These are phyloP conservation scores for Helogale parvula DNA, from an alignment of 2,113 vertebrate species.

Conservation along the genomic window DNA sequence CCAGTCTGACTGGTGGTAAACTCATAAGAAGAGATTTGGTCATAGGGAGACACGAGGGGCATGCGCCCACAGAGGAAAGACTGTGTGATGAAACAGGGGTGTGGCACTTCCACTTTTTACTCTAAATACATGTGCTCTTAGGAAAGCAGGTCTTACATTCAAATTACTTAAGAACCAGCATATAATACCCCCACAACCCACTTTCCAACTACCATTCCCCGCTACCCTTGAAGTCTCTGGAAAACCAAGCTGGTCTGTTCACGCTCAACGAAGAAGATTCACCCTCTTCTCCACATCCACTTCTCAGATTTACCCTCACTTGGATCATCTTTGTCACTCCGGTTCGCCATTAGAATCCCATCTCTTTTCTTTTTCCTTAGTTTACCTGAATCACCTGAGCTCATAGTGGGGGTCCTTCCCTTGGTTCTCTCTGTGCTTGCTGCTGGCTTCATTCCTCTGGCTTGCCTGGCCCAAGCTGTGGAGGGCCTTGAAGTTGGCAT, in stretches of 20 bases:
- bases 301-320: neutral
- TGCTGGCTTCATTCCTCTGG: neutral
- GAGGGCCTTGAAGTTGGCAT: neutral
- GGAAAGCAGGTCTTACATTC: neutral
- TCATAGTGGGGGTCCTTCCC: neutral
- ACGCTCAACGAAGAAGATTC: neutral
- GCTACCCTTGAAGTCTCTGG: neutral
- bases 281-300: neutral
- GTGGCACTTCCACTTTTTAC: neutral
- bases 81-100: neutral
- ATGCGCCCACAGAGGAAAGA: neutral
- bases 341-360: neutral
- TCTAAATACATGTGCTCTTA: neutral
- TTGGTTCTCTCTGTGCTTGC: fast-evolving
- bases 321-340: neutral
- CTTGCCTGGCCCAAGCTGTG: neutral
- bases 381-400: neutral
- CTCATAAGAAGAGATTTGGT: neutral
- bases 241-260: neutral
- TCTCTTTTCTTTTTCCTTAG: neutral
- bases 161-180: neutral
- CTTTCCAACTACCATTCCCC: neutral
- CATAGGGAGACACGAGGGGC: neutral
- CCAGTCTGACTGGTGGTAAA: neutral
- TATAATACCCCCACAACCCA: neutral